These are phyloP conservation scores for Caerostris extrusa DNA, from an alignment of 1,140 invertebrate species.

Conservation along the genomic window DNA sequence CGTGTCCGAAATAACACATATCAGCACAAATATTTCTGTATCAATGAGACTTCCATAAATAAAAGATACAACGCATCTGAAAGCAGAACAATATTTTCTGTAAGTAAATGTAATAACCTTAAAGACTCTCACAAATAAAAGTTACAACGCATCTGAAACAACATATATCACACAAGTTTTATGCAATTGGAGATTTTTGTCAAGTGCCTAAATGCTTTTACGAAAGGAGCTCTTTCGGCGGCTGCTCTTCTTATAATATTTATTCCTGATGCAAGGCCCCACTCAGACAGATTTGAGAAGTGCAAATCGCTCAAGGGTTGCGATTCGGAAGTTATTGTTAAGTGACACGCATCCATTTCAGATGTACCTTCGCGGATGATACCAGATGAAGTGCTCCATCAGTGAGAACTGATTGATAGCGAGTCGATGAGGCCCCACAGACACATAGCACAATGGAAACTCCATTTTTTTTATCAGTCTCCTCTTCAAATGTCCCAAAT, in stretches of 20 bases:
- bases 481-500: not conserved
- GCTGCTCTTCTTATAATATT: not conserved
- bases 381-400: not conserved
- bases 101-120: too few species aligned
- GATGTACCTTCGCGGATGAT: not conserved
- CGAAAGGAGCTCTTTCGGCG: not conserved
- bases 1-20: too few species aligned
- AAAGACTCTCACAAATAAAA: too few species aligned
- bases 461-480: constrained; percentile 12
- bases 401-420: not conserved
- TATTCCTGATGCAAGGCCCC: not conserved
- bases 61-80: too few species aligned
- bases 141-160: too few species aligned
- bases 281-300: constrained; percentile 23
- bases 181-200: too few species aligned
- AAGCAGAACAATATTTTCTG: too few species aligned
- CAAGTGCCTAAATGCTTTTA: not conserved
- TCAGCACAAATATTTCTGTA: too few species aligned
- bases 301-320: constrained; percentile 30
- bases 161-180: too few species aligned
- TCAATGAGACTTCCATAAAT: too few species aligned
- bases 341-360: constrained; percentile 27
- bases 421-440: not conserved
- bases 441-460: not conserved
- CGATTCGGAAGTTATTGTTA: constrained; percentile 6